A percentile compares a stretch with the other conserved stretches of the same genome.
Conservation (phyloP, 2,797 vertebrate species). For the Chromis chromis region DNA sequence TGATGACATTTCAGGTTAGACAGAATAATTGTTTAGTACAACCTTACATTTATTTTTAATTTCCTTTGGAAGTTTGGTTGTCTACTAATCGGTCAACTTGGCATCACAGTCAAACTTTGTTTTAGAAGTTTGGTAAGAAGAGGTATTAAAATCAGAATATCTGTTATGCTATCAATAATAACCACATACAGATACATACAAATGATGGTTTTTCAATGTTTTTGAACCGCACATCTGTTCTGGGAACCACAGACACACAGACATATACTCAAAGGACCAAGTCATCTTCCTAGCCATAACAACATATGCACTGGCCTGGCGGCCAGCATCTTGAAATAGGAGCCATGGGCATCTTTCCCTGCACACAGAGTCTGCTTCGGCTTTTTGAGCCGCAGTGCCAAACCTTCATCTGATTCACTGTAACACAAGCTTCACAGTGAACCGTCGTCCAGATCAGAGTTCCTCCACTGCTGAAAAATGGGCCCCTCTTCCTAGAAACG, state of each 20-base stretch:
- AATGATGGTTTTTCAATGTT: neutral
- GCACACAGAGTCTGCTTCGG: conserved; percentile 35
- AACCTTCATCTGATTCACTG: conserved; percentile 57
- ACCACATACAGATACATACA: neutral
- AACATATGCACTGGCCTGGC: conserved; percentile 66
- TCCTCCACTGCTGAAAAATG: neutral
- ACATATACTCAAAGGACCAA: conserved; percentile 44
- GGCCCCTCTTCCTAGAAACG: conserved; percentile 12
- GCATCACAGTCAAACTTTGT: neutral
- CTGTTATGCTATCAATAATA: neutral
- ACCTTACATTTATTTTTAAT: too few species aligned
- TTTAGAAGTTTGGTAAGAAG: neutral
- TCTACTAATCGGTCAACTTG: neutral
- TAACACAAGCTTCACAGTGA: conserved; percentile 51
- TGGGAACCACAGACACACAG: neutral
- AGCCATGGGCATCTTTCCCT: conserved; percentile 54
- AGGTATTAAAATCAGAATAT: neutral
- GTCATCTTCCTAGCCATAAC: conserved; percentile 66
- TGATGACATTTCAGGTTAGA: neutral
- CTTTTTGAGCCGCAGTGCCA: conserved; percentile 37
- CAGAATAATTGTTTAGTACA: neutral
- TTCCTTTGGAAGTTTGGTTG: neutral
- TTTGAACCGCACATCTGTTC: conserved; percentile 47
- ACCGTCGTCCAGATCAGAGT: conserved; percentile 34
- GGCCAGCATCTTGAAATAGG: conserved; percentile 61